These are phyloP conservation scores for Octonoba sinensis DNA, from an alignment of 2,888 invertebrate genomes.

Conservation along the genomic window DNA sequence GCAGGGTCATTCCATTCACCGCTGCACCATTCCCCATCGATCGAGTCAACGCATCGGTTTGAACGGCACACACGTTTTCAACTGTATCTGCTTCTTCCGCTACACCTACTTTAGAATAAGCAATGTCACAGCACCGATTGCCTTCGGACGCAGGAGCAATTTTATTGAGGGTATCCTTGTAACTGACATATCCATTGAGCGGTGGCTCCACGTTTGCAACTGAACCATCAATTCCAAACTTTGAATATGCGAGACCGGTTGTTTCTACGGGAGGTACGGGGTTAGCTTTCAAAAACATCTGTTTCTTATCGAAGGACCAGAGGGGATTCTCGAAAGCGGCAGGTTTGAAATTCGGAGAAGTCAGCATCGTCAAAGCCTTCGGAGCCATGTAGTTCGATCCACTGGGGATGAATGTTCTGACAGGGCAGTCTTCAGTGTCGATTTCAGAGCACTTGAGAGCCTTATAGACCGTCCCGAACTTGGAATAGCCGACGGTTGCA, in stretches of 20 bases:
- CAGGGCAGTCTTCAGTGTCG: neutral
- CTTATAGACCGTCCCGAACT: constrained; percentile 16
- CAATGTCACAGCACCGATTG: too few species aligned
- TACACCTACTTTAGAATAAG: too few species aligned
- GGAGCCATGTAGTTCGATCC: neutral
- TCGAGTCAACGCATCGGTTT: too few species aligned
- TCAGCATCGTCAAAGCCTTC: neutral
- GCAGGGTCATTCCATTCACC: too few species aligned
- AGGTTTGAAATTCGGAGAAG: neutral
- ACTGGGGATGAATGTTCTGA: neutral
- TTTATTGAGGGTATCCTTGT: neutral
- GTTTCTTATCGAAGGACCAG: neutral
- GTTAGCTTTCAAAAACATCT: neutral
- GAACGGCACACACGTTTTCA: too few species aligned
- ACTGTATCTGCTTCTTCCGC: too few species aligned
- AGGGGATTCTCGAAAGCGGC: neutral
- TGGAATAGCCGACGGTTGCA: constrained; percentile 21
- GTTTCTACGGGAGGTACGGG: neutral
- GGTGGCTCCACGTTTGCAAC: neutral
- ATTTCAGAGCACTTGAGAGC: neutral
- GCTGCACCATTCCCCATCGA: too few species aligned
- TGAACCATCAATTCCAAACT: constrained; percentile 4
- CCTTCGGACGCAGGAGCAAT: neutral
- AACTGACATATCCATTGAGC: constrained; percentile 19
- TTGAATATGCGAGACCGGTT: constrained; percentile 4